Evolutionary conservation across 2,888 invertebrate species (phyloP), one percentile per base, ranked within the genome.

Genomic region (Microchrysa polita): DNA sequence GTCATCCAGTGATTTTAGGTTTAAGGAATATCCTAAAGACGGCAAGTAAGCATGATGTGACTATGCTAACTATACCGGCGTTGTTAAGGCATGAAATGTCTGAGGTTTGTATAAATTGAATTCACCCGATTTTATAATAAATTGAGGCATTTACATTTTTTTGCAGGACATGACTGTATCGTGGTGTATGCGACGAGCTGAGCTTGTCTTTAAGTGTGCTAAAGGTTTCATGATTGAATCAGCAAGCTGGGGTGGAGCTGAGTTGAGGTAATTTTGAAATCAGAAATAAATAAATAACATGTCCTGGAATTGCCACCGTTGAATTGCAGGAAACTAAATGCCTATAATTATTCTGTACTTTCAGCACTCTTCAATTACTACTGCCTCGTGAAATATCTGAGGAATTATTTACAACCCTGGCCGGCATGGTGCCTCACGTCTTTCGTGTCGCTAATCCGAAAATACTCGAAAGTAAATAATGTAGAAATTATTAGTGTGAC

Each of bases 221-320:
- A 99, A 99, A 87, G 99, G 99, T 2, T 99, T 98, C 86, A 95
- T 99, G 94, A 96, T 99, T 85, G 99, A 99, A 88, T 95, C 96
- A 88, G 93, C 94, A 9, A 94, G 96, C 0, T 93, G 96, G 91
- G 95, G 95, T 76, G 95, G 95, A 42, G 92, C 94, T 0, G 94
- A 94, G 85, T 87, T 95, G 77, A 93, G 94, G 86, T 97, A 93
- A 83, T 87, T 97, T 34, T 34, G 27, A 34, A 34, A n/a, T n/a
- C n/a, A n/a, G n/a, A n/a, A n/a, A n/a, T n/a, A n/a, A n/a, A n/a
- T n/a, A n/a, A n/a, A n/a, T n/a, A n/a, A n/a, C n/a, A n/a, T n/a
- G n/a, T n/a, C n/a, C n/a, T n/a, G n/a, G n/a, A n/a, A n/a, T n/a
- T n/a, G n/a, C n/a, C n/a, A n/a, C n/a, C n/a, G n/a, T n/a, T n/a